Percentiles rank a stretch among this genome's conserved stretches.
Conservation (phyloP, 2,888 invertebrate genomes). For the Plagodis dolabraria region DNA sequence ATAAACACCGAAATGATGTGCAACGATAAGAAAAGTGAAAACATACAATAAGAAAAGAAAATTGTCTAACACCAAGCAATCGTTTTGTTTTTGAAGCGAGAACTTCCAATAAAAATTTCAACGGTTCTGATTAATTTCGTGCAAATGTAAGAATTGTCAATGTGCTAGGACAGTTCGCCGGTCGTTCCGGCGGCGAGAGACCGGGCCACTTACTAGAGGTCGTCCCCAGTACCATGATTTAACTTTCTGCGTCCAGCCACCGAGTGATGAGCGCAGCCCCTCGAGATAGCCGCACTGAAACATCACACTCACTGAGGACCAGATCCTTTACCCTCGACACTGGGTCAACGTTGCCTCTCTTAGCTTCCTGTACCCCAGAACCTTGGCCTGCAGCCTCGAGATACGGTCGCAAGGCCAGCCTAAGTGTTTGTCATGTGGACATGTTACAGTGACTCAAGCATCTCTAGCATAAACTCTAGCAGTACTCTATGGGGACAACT, state of each 20-base stretch:
- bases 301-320: conserved; percentile 84
- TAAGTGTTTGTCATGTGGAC: conserved; percentile 57
- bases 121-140: conserved; percentile 67
- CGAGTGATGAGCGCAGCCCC: conserved; percentile 97
- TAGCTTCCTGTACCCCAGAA: conserved; percentile 25
- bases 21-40: conserved; percentile 76
- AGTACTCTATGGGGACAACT: conserved; percentile 51
- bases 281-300: conserved; percentile 96
- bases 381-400: conserved; percentile 14
- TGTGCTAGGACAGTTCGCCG: conserved; percentile 81
- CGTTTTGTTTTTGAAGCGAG: conserved; percentile 74
- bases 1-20: conserved; percentile 77
- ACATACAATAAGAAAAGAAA: conserved; percentile 64
- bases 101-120: conserved; percentile 67
- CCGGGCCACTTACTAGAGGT: conserved; percentile 95
- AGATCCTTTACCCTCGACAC: conserved; percentile 56
- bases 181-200: conserved; percentile 71
- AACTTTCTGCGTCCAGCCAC: conserved; percentile 98
- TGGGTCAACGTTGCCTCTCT: conserved; percentile 40
- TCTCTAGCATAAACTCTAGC: conserved; percentile 60
- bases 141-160: conserved; percentile 79
- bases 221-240: conserved; percentile 99
- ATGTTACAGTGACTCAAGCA: conserved; percentile 64
- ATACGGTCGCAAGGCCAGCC: conserved; percentile 40
- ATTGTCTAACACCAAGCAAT: conserved; percentile 79